phyloP scores from a whole-genome alignment of 2,888 invertebrate genomes.

The Timema cristinae region DNA sequence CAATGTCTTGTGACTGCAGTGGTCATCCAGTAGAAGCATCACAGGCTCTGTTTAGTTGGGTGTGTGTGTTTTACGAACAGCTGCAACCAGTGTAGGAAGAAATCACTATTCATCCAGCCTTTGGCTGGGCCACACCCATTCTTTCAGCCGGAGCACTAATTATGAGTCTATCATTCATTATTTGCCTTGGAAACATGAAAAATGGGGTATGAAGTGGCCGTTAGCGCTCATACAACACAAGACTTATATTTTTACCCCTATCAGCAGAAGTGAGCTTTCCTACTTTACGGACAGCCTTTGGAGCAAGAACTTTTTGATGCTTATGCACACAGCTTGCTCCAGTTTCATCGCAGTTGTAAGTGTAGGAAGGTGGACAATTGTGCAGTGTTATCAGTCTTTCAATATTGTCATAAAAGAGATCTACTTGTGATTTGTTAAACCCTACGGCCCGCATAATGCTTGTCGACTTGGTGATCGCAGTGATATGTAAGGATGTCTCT shows the following conservation, averaged over 20 bases:
- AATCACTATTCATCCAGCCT: conserved; percentile 3
- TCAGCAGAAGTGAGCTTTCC: neutral
- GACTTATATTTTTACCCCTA: neutral
- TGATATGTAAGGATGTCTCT: no score
- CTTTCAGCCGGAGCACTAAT: neutral
- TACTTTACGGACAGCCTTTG: neutral
- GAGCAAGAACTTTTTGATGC: no score
- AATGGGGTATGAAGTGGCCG: neutral
- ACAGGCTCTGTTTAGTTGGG: neutral
- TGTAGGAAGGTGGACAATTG: no score
- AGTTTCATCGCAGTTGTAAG: no score
- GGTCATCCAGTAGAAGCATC: neutral
- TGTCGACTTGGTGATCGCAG: no score
- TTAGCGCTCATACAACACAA: neutral
- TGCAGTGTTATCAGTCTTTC: no score
- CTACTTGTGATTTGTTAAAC: no score
- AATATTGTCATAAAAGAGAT: no score
- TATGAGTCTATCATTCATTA: neutral
- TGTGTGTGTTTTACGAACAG: neutral
- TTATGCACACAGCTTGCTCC: no score
- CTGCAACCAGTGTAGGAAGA: neutral
- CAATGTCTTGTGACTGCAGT: no score
- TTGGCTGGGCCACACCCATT: neutral
- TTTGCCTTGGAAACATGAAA: neutral
- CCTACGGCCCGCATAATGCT: no score